These are phyloP conservation scores for Rhopalosiphum maidis DNA, from an alignment of 1,140 invertebrate genomes.

Conservation along the genomic window DNA sequence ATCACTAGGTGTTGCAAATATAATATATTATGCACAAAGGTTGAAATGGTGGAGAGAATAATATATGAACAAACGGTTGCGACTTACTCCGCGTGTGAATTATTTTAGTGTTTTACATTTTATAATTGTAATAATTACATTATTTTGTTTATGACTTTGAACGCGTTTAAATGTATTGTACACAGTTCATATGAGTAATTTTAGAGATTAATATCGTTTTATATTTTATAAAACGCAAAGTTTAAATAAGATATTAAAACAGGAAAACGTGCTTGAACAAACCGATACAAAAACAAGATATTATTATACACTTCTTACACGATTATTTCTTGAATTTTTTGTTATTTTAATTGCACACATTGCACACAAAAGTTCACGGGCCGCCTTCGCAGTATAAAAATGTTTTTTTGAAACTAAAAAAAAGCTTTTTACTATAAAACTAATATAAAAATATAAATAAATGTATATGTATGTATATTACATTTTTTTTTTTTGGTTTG, in stretches of 20 bases:
- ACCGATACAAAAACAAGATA: background rate
- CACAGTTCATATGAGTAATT: background rate
- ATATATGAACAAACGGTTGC: background rate
- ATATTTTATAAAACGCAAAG: background rate
- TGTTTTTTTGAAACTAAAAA: background rate
- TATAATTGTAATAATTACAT: background rate
- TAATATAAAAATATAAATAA: background rate
- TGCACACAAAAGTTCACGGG: background rate
- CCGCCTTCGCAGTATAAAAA: background rate
- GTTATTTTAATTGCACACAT: background rate
- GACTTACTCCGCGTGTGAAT: background rate
- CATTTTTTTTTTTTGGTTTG: background rate
- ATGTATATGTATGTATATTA: background rate
- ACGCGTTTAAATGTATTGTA: background rate
- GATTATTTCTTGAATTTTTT: background rate
- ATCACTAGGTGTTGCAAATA: background rate
- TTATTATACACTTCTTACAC: background rate
- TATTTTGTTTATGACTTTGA: background rate
- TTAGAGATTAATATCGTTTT: background rate
- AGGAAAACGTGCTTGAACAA: background rate
- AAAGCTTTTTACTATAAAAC: background rate
- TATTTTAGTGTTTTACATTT: background rate
- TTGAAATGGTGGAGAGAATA: background rate
- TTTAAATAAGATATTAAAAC: conserved; percentile 14
- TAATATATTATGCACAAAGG: background rate